Evolutionary conservation across 2,797 vertebrate species (phyloP).

Genomic region (Psittacula derbiana): DNA sequence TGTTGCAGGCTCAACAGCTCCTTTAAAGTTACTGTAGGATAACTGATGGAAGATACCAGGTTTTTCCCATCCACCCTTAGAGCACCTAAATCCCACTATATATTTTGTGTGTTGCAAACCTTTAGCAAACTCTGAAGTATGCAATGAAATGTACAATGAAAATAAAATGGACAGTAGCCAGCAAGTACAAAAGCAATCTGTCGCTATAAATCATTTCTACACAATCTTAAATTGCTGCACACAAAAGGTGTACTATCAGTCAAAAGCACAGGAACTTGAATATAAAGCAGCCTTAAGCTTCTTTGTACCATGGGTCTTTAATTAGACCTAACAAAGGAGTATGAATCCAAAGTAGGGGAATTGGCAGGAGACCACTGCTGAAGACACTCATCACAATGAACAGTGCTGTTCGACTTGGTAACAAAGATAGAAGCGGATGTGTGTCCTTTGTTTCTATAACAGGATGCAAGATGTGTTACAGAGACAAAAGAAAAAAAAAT

Average conservation of each 20-base stretch:
- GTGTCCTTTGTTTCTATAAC: constrained; percentile 60
- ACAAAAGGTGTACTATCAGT: constrained; percentile 51
- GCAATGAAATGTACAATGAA: background rate
- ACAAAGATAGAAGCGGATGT: constrained; percentile 14
- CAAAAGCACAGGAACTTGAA: constrained; percentile 19
- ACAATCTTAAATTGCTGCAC: background rate
- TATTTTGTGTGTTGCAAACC: background rate
- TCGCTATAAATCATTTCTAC: constrained; percentile 2
- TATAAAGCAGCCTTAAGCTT: constrained; percentile 9
- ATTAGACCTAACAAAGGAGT: constrained; percentile 64
- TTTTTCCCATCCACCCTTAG: background rate
- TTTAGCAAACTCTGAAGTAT: background rate
- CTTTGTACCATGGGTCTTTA: constrained; percentile 39
- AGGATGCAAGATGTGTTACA: background rate
- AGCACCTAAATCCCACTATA: background rate
- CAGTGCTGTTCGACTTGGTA: background rate
- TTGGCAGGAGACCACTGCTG: constrained; percentile 28
- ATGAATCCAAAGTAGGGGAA: constrained; percentile 28
- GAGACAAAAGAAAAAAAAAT: background rate
- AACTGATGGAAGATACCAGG: background rate
- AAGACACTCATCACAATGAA: background rate
- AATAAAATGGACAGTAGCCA: constrained; percentile 12
- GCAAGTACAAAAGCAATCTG: constrained; percentile 24
- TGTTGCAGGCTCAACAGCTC: background rate
- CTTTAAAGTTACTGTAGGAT: background rate